Evolutionary conservation across 30 jellyfish, hydroid and myxozoan species (phyloP), one percentile per base, ranked within the genome.

Genomic region (Turritopsis dohrnii): DNA sequence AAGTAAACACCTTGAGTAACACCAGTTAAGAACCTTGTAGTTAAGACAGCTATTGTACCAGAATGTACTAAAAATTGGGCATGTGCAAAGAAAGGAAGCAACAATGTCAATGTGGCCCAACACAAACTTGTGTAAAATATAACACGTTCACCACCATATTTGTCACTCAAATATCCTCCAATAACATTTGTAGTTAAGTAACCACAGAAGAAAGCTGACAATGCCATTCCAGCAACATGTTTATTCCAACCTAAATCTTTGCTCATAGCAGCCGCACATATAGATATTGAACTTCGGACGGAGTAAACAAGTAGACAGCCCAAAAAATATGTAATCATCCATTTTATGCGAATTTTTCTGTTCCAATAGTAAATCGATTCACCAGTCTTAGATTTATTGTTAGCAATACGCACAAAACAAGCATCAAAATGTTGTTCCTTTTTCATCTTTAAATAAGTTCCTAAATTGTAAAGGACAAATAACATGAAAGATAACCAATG

Each of bases 1-100:
- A 88, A 94, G 66, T 85, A 94, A 92, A 94, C 80, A 21, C 99
- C 99, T 79, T 94, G 99, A 17, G 96, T 93, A 25, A 89, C 95
- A 16, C 99, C 99, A 16, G 96, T 94, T 79, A 94, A 30, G 75
- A 94, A 94, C 22, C 99, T 72, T 16, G 96, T 93, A n/a, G 81
- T 79, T 1, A 94, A 53, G 60, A 94, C 96, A 0, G 95, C 93
- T 28, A 75, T 71, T 5, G 96, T 88, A 71, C 85, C 86, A 52
- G 92, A 74, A 25, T 29, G 27, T 17, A 28, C 75, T 65, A 82
- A 28, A 19, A 85, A 26, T 23, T 65, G 66, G 41, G 54, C 84
- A 21, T 53, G 30, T 30, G 89, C 86, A 41, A 41, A 41, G 60
- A 41, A 41, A 8, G 89, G 89, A 8, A 82, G 41, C 72, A 71